A percentile compares a stretch with the other conserved stretches of the same genome.
phyloP scores from a whole-genome alignment of 2,888 invertebrate genomes.

The Pogonocherus hispidulus region DNA sequence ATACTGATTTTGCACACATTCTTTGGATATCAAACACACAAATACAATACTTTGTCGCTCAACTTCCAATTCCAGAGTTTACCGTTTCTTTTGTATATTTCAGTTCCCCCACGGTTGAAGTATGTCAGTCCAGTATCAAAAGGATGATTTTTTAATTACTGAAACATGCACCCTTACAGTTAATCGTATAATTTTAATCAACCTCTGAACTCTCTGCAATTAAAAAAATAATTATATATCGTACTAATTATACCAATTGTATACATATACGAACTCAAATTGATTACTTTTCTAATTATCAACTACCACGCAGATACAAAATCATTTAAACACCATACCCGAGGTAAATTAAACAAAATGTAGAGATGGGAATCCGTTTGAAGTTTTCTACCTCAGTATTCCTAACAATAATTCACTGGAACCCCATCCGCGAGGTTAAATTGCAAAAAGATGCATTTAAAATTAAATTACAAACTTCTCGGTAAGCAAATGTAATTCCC shows the following conservation, averaged over 20 bases:
- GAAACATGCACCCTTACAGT: too few species aligned
- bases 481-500: not conserved
- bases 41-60: too few species aligned
- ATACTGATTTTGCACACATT: too few species aligned
- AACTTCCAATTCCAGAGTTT: too few species aligned
- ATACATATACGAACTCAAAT: not conserved
- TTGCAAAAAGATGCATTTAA: constrained; percentile 1
- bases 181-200: not conserved
- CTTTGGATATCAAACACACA: too few species aligned
- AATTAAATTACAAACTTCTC: not conserved
- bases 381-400: not conserved
- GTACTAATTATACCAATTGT: not conserved
- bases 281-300: not conserved
- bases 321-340: not conserved
- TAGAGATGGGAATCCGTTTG: not conserved
- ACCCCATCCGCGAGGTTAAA: not conserved
- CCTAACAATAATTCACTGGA: not conserved
- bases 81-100: too few species aligned
- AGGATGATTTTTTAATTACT: too few species aligned
- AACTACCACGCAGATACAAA: not conserved
- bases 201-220: not conserved
- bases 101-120: too few species aligned
- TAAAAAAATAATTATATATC: not conserved
- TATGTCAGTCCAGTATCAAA: too few species aligned
- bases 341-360: not conserved